Conservation (phyloP, 1,140 invertebrate species). For the Drosophila carrolli region DNA sequence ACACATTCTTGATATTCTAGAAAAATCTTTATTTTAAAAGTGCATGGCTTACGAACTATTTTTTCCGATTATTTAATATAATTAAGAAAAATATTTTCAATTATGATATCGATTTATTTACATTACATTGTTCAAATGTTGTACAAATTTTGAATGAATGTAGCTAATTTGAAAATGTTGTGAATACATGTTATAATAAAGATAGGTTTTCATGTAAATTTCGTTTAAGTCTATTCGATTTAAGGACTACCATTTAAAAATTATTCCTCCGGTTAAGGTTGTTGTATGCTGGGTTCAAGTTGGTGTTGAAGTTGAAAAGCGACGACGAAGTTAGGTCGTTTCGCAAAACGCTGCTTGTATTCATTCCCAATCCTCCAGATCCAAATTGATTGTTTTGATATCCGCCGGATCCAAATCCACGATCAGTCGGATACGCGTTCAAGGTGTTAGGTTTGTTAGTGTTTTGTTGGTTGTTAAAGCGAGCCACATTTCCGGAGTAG, state of each 20-base stretch:
- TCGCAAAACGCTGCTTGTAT: slow-evolving; percentile 12
- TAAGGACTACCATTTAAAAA: slow-evolving; percentile 7
- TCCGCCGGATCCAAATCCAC: slow-evolving; percentile 15
- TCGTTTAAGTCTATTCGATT: slow-evolving; percentile 3
- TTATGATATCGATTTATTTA: slow-evolving; percentile 27
- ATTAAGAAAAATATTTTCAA: background rate
- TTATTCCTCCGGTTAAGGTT: slow-evolving; percentile 26
- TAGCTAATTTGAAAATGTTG: background rate
- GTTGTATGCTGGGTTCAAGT: slow-evolving; percentile 23
- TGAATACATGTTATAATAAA: slow-evolving; percentile 8
- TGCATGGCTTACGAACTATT: background rate
- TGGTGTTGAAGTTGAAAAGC: slow-evolving; percentile 36
- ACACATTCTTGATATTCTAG: background rate
- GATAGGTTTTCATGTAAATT: slow-evolving; percentile 8
- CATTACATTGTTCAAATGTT: slow-evolving; percentile 35
- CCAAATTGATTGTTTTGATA: slow-evolving; percentile 18
- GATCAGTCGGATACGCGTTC: slow-evolving; percentile 22
- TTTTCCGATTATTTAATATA: background rate
- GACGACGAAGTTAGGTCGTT: slow-evolving; percentile 7
- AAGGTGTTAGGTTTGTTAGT: slow-evolving; percentile 26
- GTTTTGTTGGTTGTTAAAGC: slow-evolving; percentile 46
- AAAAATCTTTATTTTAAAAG: slow-evolving; percentile 4
- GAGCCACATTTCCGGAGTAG: slow-evolving; percentile 57
- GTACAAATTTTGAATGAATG: slow-evolving; percentile 33
- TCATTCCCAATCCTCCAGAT: slow-evolving; percentile 3